Conservation (phyloP, 2,113 vertebrate genomes). For the Leucopsar rothschildi region DNA sequence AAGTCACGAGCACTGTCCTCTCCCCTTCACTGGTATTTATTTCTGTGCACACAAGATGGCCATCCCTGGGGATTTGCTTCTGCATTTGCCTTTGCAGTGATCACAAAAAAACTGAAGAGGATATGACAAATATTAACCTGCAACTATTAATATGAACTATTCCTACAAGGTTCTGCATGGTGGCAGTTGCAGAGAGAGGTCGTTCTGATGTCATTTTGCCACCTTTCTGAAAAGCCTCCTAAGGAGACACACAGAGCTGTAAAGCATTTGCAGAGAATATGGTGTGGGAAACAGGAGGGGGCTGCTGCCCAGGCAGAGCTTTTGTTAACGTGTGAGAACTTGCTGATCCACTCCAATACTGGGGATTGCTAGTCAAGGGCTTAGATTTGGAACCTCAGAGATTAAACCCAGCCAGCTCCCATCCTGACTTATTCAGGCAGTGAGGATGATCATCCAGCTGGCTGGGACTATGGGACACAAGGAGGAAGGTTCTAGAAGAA, state of each 20-base stretch:
- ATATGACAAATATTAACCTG: not conserved
- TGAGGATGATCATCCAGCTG: not conserved
- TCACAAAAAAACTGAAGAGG: not conserved
- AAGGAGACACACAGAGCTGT: not conserved
- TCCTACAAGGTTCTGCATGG: not conserved
- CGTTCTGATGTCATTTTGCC: not conserved
- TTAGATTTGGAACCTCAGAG: not conserved
- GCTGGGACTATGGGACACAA: not conserved
- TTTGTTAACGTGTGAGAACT: not conserved
- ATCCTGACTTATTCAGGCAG: not conserved
- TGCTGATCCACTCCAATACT: not conserved
- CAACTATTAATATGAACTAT: not conserved
- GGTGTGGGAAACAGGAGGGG: not conserved
- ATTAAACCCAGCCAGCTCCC: not conserved
- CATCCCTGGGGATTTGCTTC: not conserved
- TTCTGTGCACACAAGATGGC: not conserved
- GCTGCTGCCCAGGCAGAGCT: not conserved
- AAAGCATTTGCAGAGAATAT: not conserved
- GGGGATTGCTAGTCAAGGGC: not conserved
- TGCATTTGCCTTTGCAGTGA: not conserved
- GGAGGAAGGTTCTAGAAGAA: not conserved
- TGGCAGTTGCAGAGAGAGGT: not conserved
- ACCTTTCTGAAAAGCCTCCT: not conserved
- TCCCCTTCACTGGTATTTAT: not conserved
- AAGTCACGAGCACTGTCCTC: not conserved